Base-by-base conservation (phyloP, 2,888 invertebrate genomes). In the Quadroppia sp. region DNA sequence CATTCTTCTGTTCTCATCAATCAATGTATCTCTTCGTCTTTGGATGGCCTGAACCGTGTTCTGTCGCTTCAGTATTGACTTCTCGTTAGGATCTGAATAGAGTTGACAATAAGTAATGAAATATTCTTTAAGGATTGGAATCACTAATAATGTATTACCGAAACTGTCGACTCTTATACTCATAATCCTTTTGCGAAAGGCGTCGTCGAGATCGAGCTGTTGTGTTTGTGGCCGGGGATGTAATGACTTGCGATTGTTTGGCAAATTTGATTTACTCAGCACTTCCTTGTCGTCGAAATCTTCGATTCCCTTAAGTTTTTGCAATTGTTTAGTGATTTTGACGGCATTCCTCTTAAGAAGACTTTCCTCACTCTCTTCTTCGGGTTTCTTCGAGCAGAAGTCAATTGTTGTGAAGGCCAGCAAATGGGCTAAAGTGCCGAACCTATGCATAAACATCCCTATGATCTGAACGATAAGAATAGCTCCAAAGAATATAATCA, bases 391-490 rank as follows among this genome's bases (percentile, higher is more conserved):
- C 11, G 87, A 89, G 84, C 89, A 90, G 84, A 89, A 89, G 82
- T 91, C 90, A 74, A 98, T 86, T 82, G 94, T 92, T 13, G 97
- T 96, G 6, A 96, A 93, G 53, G 98, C 91, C 56, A 97, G 86
- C 81, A 98, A 96, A 82, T 98, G 98, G 2, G 96, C 91, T 76
- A 98, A 85, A 1, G 98, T 98, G 81, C 94, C 95, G 82, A 97
- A 94, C 80, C 98, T 89, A 90, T 98, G 98, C 88, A 96, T 93
- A 86, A 98, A 87, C 97, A 97, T 98, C 79, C 95, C 97, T 74
- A 90, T 87, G 83, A 97, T 97, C 84, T 98, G 96, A 79, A 97
- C 93, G 45, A 96, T 86, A 84, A 98, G 86, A 85, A 98, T 95
- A 80, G 94, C 86, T 56, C 95, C 95, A 84, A 97, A 98, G 88